These are phyloP conservation scores for Sinelater perroti DNA, from an alignment of 2,888 invertebrate genomes.

Conservation along the genomic window DNA sequence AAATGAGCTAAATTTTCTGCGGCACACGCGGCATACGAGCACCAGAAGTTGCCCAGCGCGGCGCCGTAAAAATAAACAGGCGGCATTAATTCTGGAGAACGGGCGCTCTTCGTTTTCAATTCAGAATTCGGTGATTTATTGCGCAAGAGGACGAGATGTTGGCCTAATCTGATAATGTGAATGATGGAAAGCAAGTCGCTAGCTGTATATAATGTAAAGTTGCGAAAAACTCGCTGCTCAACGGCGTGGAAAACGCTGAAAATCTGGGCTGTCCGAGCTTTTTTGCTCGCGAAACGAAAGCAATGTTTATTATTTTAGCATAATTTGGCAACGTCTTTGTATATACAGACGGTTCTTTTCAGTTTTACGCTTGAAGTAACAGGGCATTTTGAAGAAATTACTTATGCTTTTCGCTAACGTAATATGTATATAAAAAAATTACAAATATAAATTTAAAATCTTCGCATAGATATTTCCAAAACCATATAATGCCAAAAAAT, in stretches of 20 bases:
- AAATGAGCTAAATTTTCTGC: too few relatives aligned
- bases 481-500: too few relatives aligned
- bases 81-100: background rate
- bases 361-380: too few relatives aligned
- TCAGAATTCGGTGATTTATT: background rate
- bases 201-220: slow-evolving; percentile 18
- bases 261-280: slow-evolving; percentile 31
- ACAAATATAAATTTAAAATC: too few relatives aligned
- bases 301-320: slow-evolving; percentile 3
- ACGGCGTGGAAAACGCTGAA: slow-evolving; percentile 30
- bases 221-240: slow-evolving; percentile 28
- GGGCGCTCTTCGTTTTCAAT: background rate
- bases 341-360: too few relatives aligned
- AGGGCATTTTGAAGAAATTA: too few relatives aligned
- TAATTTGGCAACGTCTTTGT: too few relatives aligned
- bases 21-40: too few relatives aligned
- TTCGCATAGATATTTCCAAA: too few relatives aligned
- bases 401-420: too few relatives aligned
- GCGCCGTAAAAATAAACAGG: background rate
- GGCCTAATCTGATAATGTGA: slow-evolving; percentile 24
- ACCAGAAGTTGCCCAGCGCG: too few relatives aligned
- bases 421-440: too few relatives aligned
- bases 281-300: slow-evolving; percentile 19
- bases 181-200: slow-evolving; percentile 20
- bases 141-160: slow-evolving; percentile 1